These are phyloP conservation scores for Emydocephalus ijimae DNA, from an alignment of 2,113 vertebrate species.

Conservation along the genomic window DNA sequence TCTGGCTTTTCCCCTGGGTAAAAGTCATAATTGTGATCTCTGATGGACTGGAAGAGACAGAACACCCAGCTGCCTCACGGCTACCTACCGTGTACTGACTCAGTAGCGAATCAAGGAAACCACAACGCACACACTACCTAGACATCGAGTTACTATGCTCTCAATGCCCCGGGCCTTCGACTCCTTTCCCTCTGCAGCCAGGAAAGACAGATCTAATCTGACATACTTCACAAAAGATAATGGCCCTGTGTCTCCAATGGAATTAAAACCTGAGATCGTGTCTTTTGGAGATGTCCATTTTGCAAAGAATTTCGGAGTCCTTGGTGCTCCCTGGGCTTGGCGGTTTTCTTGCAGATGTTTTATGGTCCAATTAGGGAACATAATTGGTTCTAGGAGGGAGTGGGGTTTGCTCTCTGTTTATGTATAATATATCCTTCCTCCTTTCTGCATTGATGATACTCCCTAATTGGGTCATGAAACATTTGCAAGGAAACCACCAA, in stretches of 20 bases:
- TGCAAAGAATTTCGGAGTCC: neutral
- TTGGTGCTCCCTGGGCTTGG: neutral
- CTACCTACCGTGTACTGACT: neutral
- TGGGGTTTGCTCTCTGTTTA: neutral
- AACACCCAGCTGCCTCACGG: neutral
- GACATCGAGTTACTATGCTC: neutral
- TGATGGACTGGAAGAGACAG: neutral
- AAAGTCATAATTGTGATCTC: neutral
- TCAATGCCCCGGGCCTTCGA: neutral
- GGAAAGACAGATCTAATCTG: neutral
- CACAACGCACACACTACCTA: neutral
- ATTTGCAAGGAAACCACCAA: neutral
- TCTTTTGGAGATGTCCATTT: neutral
- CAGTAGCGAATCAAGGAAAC: neutral
- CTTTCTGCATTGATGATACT: neutral
- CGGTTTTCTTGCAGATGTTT: neutral
- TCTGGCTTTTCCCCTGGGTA: neutral
- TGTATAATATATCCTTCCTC: neutral
- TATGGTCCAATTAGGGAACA: neutral
- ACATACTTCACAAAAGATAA: neutral
- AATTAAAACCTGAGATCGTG: neutral
- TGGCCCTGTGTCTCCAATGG: neutral
- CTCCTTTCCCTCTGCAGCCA: neutral
- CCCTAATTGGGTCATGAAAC: neutral
- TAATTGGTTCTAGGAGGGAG: neutral